Evolutionary conservation across 2,797 vertebrate species (phyloP), one percentile per base, ranked within the genome.

Genomic region (Argyrosomus regius): DNA sequence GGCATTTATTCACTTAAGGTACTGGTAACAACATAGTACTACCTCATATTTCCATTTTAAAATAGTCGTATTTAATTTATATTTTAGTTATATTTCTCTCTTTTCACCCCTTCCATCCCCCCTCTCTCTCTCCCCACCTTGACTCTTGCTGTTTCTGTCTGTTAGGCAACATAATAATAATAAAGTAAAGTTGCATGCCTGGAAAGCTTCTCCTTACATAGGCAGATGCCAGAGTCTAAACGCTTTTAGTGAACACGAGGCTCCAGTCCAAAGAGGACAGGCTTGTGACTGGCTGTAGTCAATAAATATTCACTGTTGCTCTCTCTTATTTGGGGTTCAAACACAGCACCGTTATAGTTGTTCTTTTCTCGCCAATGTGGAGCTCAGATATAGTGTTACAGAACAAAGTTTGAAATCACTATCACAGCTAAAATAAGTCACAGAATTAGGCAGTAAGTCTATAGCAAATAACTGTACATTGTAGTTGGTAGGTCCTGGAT

Each of bases 201-300:
- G 74, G 59, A 82, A 48, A 81, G 77, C 73, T 77, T 91, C 66
- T 88, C 87, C 83, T 92, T 89, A 88, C 70, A 89, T 86, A 92
- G 87, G 73, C 87, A 87, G 75, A 82, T 67, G 62, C 53, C 61
- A 61, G 67, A 82, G 72, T 69, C 65, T 46, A 80, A 90, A 88
- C 78, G 78, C 66, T 78, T 71, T 26, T 5, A 58, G 41, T 49
- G 68, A 62, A 45, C 43, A 70, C 53, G 14, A 43, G 78, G n/a
- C 75, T 88, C 43, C 41, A 3, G 74, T 56, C 14, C 57, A 73
- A 52, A 68, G 39, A 66, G 58, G 54, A 52, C 26, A 3, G 26
- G 56, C 65, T 52, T 68, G 50, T 63, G 22, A 48, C 65, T 83
- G 54, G 52, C 46, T 84, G 28, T 24, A 43, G 60, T 63, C 69